Percentiles rank a stretch among this genome's conserved stretches.
These are phyloP conservation scores for Ardeotis arabs DNA, from an alignment of 2,113 vertebrate species.

Conservation along the genomic window DNA sequence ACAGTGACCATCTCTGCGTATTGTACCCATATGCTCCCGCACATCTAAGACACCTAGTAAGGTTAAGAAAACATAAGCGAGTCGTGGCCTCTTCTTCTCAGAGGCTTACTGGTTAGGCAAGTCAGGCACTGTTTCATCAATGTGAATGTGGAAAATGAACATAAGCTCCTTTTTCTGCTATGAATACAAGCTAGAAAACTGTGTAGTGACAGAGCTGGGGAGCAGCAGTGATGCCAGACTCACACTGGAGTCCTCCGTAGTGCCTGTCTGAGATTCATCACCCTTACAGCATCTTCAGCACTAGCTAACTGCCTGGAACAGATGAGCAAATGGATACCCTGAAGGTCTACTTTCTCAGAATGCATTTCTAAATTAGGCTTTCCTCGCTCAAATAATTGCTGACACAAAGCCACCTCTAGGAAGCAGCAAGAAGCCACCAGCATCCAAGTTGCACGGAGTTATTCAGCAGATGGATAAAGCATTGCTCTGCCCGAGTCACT, in stretches of 20 bases:
- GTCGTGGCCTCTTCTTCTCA: background rate
- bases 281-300: background rate
- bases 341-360: background rate
- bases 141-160: background rate
- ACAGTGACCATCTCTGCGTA: background rate
- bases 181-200: background rate
- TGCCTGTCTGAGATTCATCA: background rate
- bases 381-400: background rate
- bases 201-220: fast-evolving
- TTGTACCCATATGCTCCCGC: fast-evolving
- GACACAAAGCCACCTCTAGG: background rate
- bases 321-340: fast-evolving
- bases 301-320: background rate
- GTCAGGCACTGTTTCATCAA: background rate
- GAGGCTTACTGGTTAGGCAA: background rate
- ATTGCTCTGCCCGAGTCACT: fast-evolving
- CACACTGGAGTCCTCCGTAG: background rate
- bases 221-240: background rate
- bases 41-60: background rate
- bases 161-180: background rate
- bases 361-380: background rate
- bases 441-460: fast-evolving
- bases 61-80: background rate
- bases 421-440: background rate
- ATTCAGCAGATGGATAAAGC: background rate